Percentiles rank a stretch among this genome's conserved stretches.
phyloP scores from a whole-genome alignment of 2,797 vertebrate species.

The Coregonus sp. region DNA sequence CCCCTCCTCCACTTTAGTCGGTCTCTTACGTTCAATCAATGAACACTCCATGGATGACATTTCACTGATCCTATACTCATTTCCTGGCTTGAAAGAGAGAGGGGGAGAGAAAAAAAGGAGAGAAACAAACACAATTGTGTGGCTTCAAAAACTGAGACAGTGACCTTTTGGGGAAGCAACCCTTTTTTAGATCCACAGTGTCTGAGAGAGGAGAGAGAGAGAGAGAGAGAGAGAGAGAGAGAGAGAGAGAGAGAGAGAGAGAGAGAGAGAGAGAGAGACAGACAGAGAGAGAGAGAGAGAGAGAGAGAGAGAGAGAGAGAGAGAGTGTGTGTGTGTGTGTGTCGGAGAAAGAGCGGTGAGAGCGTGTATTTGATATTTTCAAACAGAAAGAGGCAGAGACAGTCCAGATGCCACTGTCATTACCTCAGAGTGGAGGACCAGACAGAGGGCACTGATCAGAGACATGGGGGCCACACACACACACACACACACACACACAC shows the following conservation, averaged over 20 bases:
- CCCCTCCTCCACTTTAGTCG: constrained; percentile 46
- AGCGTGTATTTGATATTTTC: constrained; percentile 61
- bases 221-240: not conserved
- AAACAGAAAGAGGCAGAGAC: constrained; percentile 49
- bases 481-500: constrained; percentile 18
- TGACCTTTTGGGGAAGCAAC: constrained; percentile 58
- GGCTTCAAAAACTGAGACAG: constrained; percentile 48
- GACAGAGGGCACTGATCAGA: constrained; percentile 60
- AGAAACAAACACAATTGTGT: not conserved
- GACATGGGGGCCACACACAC: constrained; percentile 20
- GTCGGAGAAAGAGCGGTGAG: not conserved
- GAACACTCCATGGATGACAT: constrained; percentile 67
- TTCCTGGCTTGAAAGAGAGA: constrained; percentile 56
- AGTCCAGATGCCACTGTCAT: constrained; percentile 58
- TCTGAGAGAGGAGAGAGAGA: constrained; percentile 22
- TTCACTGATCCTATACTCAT: constrained; percentile 56
- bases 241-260: not conserved
- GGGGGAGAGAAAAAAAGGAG: not conserved
- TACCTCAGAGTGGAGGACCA: constrained; percentile 52
- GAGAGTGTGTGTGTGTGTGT: not conserved
- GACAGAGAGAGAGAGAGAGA: constrained; percentile 6
- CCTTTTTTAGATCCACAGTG: constrained; percentile 42
- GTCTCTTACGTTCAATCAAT: constrained; percentile 57
- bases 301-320: not conserved
- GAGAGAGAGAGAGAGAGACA: not conserved